A percentile compares a stretch with the other conserved stretches of the same genome.
phyloP scores from a whole-genome alignment of 2,797 vertebrate species.

The Vipera ursinii region DNA sequence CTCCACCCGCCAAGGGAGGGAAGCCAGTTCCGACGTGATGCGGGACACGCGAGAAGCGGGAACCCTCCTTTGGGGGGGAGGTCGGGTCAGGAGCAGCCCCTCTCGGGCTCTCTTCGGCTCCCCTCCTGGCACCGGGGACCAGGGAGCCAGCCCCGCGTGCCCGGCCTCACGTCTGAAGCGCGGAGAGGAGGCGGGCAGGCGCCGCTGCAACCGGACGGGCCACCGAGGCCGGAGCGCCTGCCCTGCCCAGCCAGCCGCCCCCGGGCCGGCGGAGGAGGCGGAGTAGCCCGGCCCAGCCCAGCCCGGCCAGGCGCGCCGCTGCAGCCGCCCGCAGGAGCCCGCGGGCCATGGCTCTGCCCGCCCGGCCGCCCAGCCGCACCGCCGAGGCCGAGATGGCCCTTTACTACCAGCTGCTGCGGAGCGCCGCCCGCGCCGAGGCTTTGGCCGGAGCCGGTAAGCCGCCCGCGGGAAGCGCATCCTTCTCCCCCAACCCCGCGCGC shows the following conservation, averaged over 20 bases:
- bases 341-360: conserved; percentile 24
- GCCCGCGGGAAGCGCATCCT: too few relatives aligned
- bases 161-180: neutral
- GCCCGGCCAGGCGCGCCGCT: neutral
- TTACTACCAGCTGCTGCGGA: conserved; percentile 83
- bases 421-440: conserved; percentile 80
- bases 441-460: neutral
- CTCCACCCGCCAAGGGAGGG: neutral
- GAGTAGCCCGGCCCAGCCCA: neutral
- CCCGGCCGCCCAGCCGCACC: conserved; percentile 48
- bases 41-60: neutral
- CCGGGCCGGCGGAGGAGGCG: neutral
- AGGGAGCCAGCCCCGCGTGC: neutral
- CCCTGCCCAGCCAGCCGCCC: neutral
- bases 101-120: neutral
- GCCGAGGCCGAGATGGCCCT: conserved; percentile 80
- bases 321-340: neutral
- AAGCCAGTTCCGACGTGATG: neutral
- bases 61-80: too few relatives aligned
- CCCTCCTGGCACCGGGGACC: neutral
- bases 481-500: too few relatives aligned
- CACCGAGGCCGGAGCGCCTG: neutral
- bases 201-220: neutral
- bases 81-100: neutral
- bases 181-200: neutral